These are phyloP conservation scores for Gymnocypris eckloni DNA, from an alignment of 2,797 vertebrate genomes.

Conservation along the genomic window DNA sequence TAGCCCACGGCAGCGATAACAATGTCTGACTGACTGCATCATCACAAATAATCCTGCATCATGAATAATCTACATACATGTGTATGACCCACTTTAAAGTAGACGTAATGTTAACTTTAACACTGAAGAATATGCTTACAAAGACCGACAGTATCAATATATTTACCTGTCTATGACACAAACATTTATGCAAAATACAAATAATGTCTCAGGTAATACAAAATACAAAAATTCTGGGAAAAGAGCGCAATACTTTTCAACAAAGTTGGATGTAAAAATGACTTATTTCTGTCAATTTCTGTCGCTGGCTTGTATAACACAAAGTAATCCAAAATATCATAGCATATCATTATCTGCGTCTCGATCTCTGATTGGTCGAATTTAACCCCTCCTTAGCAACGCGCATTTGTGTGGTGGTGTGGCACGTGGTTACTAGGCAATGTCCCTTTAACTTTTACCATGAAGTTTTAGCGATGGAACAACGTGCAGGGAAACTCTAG, in stretches of 20 bases:
- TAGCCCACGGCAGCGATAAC: not conserved
- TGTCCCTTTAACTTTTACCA: conserved; percentile 52
- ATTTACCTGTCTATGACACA: not conserved
- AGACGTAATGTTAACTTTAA: not conserved
- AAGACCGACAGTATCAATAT: not conserved
- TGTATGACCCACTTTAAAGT: not conserved
- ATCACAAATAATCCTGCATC: not conserved
- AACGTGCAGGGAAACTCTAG: not conserved
- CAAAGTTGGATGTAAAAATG: not conserved
- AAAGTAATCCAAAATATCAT: conserved; percentile 6
- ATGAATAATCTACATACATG: not conserved
- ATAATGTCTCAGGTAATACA: not conserved
- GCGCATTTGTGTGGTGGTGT: conserved; percentile 62
- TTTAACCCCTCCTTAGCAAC: conserved; percentile 75
- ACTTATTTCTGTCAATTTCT: not conserved
- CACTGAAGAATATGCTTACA: not conserved
- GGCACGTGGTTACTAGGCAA: conserved; percentile 69
- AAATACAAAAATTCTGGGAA: not conserved
- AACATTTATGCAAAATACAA: not conserved
- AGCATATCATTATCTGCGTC: conserved; percentile 46
- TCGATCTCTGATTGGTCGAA: conserved; percentile 64
- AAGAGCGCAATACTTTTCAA: not conserved
- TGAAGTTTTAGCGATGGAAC: conserved; percentile 32
- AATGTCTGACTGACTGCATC: not conserved
- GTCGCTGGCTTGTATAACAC: not conserved